Percentiles rank a stretch among this genome's conserved stretches.
phyloP scores from a whole-genome alignment of 2,888 invertebrate genomes.

The Cyclophora albipunctata region DNA sequence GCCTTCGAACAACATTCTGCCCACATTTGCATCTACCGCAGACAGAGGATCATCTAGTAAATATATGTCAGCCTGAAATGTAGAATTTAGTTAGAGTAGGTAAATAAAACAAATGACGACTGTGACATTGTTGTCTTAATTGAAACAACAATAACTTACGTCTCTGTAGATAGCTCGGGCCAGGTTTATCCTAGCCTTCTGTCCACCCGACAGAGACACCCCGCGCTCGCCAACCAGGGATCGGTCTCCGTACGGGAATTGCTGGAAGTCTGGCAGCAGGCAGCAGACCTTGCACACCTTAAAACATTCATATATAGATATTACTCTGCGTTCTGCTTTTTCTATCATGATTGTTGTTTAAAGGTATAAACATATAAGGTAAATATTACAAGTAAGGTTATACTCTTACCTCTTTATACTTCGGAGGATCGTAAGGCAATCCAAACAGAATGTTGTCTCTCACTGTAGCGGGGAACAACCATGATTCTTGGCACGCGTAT shows the following conservation, averaged over 20 bases:
- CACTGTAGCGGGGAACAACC: conserved; percentile 85
- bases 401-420: conserved; percentile 75
- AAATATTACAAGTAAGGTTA: neutral
- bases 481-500: conserved; percentile 90
- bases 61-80: conserved; percentile 82
- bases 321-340: no score
- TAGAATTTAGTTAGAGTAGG: no score
- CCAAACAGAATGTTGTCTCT: conserved; percentile 91
- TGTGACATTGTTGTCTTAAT: no score
- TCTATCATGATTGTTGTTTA: no score
- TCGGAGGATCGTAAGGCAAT: conserved; percentile 71
- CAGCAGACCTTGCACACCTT: conserved; percentile 79
- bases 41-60: conserved; percentile 88
- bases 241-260: conserved; percentile 84
- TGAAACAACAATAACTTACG: conserved; percentile 55
- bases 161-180: conserved; percentile 85
- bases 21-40: conserved; percentile 87
- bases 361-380: no score
- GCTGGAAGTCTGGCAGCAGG: conserved; percentile 80
- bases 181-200: conserved; percentile 86
- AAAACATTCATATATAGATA: conserved; percentile 2
- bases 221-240: conserved; percentile 90
- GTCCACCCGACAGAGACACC: conserved; percentile 87
- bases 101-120: no score
- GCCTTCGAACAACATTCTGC: conserved; percentile 82